Percentiles rank a stretch among this genome's conserved stretches.
Conservation (phyloP, 2,113 vertebrate species). For the Picathartes gymnocephalus region DNA sequence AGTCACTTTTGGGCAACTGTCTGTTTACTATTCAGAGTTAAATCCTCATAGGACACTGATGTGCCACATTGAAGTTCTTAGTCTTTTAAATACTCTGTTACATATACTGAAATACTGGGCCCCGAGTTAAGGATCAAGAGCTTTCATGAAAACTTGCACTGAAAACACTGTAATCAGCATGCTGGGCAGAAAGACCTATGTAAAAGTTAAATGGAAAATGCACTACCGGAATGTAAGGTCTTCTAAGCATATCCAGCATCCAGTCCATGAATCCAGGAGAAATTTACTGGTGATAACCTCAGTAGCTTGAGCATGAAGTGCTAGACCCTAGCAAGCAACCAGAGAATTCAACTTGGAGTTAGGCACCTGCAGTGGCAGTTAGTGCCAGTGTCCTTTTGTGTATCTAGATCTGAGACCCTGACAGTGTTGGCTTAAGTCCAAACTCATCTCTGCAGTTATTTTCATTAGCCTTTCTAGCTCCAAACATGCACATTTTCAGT, state of each 20-base stretch:
- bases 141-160: background rate
- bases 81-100: background rate
- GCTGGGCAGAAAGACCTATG: background rate
- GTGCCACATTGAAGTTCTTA: background rate
- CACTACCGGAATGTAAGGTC: background rate
- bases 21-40: background rate
- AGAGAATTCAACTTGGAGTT: background rate
- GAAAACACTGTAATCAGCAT: background rate
- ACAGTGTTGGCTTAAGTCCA: background rate
- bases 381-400: background rate
- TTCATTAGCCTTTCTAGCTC: background rate
- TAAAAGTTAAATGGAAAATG: background rate
- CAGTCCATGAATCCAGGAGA: background rate
- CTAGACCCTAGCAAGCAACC: background rate
- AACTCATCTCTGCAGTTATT: background rate
- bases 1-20: background rate
- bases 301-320: background rate
- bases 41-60: background rate
- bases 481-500: background rate
- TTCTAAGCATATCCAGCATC: background rate
- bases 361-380: background rate
- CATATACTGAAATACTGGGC: background rate
- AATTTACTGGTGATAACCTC: background rate
- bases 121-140: background rate
- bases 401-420: background rate